Evolutionary conservation across 2,113 vertebrate species (phyloP).

Genomic region (Datnioides undecimradiatus): DNA sequence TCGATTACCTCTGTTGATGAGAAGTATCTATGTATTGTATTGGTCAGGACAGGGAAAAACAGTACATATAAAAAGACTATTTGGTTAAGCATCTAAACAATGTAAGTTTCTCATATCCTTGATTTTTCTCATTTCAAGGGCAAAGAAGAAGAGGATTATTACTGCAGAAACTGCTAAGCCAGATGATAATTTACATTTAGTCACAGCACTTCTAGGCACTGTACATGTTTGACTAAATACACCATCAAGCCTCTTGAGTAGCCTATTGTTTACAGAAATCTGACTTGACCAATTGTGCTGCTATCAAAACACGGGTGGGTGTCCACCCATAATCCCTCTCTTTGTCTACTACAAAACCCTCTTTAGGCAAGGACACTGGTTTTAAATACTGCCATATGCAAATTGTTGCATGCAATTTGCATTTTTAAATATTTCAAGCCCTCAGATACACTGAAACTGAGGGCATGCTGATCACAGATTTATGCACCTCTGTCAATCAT

Average conservation of each 20-base stretch:
- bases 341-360: slow-evolving; percentile 89
- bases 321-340: slow-evolving; percentile 89
- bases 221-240: slow-evolving; percentile 88
- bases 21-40: slow-evolving; percentile 28
- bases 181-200: slow-evolving; percentile 96
- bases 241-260: slow-evolving; percentile 86
- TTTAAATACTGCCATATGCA: slow-evolving; percentile 96
- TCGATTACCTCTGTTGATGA: slow-evolving; percentile 84
- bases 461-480: slow-evolving; percentile 94
- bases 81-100: slow-evolving; percentile 2
- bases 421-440: slow-evolving; percentile 97
- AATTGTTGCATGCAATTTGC: slow-evolving; percentile 93
- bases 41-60: neutral
- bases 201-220: slow-evolving; percentile 92
- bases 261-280: slow-evolving; percentile 91
- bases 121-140: slow-evolving; percentile 89
- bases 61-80: neutral
- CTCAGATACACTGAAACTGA: slow-evolving; percentile 92
- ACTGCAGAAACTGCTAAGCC: slow-evolving; percentile 81
- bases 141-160: slow-evolving; percentile 88
- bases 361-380: slow-evolving; percentile 90
- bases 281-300: slow-evolving; percentile 89
- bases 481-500: slow-evolving; percentile 93
- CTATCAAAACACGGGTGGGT: slow-evolving; percentile 87
- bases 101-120: slow-evolving; percentile 56